Evolutionary conservation across 2,888 invertebrate species (phyloP).

Genomic region (Synergus itoensis): DNA sequence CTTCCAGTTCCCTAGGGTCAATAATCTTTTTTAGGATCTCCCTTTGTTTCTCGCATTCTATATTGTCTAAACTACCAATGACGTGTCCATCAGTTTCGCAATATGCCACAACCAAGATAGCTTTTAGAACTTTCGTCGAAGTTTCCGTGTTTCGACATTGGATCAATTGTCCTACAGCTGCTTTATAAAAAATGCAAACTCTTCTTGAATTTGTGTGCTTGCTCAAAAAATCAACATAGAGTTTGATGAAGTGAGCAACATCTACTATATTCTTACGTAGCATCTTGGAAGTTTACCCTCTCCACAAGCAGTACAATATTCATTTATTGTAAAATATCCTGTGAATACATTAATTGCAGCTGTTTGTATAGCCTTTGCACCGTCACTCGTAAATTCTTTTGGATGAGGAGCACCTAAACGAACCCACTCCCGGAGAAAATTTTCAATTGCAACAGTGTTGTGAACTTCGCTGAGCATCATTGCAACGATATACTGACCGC

Average conservation of each 20-base stretch:
- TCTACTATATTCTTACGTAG: slow-evolving; percentile 53
- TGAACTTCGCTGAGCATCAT: slow-evolving; percentile 56
- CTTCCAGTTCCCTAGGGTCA: slow-evolving; percentile 22
- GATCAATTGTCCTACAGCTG: slow-evolving; percentile 48
- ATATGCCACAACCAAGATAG: not conserved
- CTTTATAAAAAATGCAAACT: slow-evolving; percentile 49
- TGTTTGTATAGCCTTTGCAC: slow-evolving; percentile 49
- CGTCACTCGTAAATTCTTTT: slow-evolving; percentile 52
- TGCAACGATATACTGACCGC: slow-evolving; percentile 49
- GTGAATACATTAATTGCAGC: slow-evolving; percentile 52
- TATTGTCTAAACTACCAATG: not conserved
- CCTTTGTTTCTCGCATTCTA: not conserved
- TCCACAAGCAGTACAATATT: slow-evolving; percentile 48
- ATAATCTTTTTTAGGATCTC: not conserved
- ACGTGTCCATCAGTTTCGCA: slow-evolving; percentile 33
- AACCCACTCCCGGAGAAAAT: slow-evolving; percentile 52
- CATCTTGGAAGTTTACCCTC: slow-evolving; percentile 41
- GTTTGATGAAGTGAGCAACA: slow-evolving; percentile 53
- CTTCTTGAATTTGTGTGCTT: slow-evolving; percentile 39
- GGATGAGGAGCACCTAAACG: slow-evolving; percentile 45
- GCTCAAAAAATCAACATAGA: slow-evolving; percentile 46
- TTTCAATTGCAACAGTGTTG: slow-evolving; percentile 47
- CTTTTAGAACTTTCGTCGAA: slow-evolving; percentile 26
- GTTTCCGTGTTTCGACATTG: slow-evolving; percentile 12
- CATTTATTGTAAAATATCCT: slow-evolving; percentile 46